These are phyloP conservation scores for Diploptera punctata DNA, from an alignment of 2,888 invertebrate species.

Conservation along the genomic window DNA sequence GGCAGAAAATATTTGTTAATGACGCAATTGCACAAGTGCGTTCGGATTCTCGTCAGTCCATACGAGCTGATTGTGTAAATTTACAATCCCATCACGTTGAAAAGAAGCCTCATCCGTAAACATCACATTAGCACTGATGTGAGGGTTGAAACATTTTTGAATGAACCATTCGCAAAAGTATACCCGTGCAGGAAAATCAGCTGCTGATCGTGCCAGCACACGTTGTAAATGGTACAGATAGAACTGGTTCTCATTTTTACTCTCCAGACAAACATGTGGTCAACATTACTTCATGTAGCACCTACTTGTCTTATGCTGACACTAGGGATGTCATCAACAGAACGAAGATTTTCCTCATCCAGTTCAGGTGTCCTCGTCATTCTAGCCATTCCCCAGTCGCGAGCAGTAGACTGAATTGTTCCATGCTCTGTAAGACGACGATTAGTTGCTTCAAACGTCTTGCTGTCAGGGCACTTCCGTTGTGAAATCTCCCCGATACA, in stretches of 20 bases:
- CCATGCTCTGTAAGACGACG: conserved; percentile 7
- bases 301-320: background rate
- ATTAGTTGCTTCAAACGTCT: no score
- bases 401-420: background rate
- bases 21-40: background rate
- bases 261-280: background rate
- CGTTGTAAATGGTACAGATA: background rate
- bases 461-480: no score
- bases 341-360: background rate
- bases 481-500: no score
- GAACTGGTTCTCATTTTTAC: background rate
- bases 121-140: conserved; percentile 1
- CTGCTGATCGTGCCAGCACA: background rate
- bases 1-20: background rate
- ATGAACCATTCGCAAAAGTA: no score
- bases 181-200: no score
- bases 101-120: background rate
- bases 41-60: conserved; percentile 9
- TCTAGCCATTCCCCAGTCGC: background rate
- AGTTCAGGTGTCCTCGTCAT: no score
- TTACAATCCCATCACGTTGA: conserved; percentile 6
- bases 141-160: no score
- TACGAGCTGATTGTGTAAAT: background rate
- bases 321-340: background rate
- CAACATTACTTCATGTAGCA: background rate